Conservation (phyloP, 2,113 vertebrate genomes). For the Eubucco bourcierii region DNA sequence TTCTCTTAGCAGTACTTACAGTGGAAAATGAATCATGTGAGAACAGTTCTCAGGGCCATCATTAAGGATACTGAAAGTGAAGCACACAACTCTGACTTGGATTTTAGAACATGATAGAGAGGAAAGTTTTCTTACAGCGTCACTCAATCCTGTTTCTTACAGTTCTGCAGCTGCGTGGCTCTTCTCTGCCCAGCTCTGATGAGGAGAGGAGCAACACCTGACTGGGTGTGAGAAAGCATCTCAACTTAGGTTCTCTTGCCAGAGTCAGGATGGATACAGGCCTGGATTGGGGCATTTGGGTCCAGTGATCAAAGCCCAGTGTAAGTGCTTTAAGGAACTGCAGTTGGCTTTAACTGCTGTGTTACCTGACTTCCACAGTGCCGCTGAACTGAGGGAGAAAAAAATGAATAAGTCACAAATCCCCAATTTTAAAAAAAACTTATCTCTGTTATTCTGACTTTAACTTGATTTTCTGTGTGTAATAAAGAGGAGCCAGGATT, state of each 20-base stretch:
- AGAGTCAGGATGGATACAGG: not conserved
- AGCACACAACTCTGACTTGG: not conserved
- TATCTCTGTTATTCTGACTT: not conserved
- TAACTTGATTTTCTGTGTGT: not conserved
- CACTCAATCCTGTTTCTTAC: fast-evolving
- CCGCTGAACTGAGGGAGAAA: no score
- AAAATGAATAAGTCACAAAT: no score
- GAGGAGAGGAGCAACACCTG: not conserved
- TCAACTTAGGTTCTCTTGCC: not conserved
- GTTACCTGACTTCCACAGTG: not conserved
- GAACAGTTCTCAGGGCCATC: not conserved
- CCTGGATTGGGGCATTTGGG: not conserved
- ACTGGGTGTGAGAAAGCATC: not conserved
- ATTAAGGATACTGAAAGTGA: not conserved
- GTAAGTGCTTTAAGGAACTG: not conserved
- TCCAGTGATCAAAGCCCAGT: not conserved
- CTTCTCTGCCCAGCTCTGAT: fast-evolving
- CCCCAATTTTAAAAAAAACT: not conserved
- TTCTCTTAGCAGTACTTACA: not conserved
- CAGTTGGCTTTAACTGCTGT: not conserved
- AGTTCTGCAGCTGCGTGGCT: not conserved
- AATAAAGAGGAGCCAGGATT: not conserved
- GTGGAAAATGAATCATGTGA: not conserved
- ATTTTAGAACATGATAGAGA: not conserved
- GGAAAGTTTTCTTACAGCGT: not conserved